A percentile compares a stretch with the other conserved stretches of the same genome.
phyloP scores from a whole-genome alignment of 2,797 vertebrate genomes.

The Rhinella marina region DNA sequence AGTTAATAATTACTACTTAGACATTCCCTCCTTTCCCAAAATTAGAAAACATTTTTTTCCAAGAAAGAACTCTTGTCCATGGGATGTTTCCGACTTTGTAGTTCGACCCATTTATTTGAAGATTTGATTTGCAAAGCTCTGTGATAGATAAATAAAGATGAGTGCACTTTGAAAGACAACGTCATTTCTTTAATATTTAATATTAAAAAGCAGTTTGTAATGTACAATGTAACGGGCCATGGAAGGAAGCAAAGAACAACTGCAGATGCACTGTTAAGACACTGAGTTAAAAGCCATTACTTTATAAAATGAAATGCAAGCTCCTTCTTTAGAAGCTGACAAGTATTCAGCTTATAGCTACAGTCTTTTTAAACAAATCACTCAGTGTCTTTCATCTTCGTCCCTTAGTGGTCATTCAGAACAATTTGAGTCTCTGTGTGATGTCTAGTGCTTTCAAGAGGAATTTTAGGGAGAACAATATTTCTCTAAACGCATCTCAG shows the following conservation, averaged over 20 bases:
- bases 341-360: constrained; percentile 10
- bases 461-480: constrained; percentile 21
- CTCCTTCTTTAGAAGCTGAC: not conserved
- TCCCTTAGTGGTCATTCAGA: constrained; percentile 31
- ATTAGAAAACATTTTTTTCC: too few species aligned
- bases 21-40: too few species aligned
- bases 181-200: not conserved
- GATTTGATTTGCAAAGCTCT: not conserved
- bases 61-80: too few species aligned
- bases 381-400: constrained; percentile 21
- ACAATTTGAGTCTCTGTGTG: constrained; percentile 27
- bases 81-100: not conserved
- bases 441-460: constrained; percentile 18
- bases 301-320: constrained; percentile 6
- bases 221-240: not conserved
- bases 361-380: constrained; percentile 28
- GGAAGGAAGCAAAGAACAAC: not conserved
- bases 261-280: not conserved
- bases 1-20: too few species aligned
- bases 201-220: not conserved
- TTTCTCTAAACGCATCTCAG: constrained; percentile 1
- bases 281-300: not conserved
- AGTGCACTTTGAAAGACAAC: not conserved
- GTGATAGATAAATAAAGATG: not conserved
- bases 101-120: not conserved